Base-by-base conservation (phyloP, 1,140 invertebrate species). In the Halictus rubicundus region DNA sequence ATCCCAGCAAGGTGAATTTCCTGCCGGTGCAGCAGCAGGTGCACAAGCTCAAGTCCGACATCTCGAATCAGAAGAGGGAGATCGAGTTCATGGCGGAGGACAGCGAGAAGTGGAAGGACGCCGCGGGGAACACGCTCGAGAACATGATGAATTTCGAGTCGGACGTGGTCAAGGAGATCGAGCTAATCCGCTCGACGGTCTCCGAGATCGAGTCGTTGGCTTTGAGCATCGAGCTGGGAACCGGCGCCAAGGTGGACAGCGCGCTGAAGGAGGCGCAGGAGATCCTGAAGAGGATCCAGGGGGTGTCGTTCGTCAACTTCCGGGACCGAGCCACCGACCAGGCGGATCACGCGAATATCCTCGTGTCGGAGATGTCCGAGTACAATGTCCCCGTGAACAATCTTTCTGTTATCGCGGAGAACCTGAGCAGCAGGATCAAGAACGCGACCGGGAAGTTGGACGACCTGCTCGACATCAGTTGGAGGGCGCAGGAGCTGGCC, bases 161-260 rank as follows among this genome's bases (percentile, higher is more conserved):
- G 0, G 92, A 94, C 2, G 93, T 95, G 0, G 76, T 91, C 0
- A 90, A 93, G 10, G 94, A 94, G 61, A 94, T 94, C 0, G 84
- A 93, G 1, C 92, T 94, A 7, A 94, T 95, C 0, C 92, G 92
- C 25, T 90, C 92, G 0, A 95, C 95, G 0, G 95, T 98, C 6
- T 89, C 92, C 0, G 95, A 96, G 65, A 95, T 97, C 0, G 92
- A 95, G 16, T 93, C 94, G 6, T 88, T 97, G 6, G 95, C 96
- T 1, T 91, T 96, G 0, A 95, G 96, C 78, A 94, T 95, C 1
- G 95, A 95, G 37, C 91, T 94, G 59, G 96, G 95, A 88, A 88
- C 88, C 61, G 94, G 95, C 39, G 96, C 96, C 0, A 96, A 96
- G 89, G 94, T 97, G 0, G 97, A 98, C 65, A 95, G 94, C 23